phyloP scores from a whole-genome alignment of 2,113 vertebrate genomes.

The Hyla sarda region DNA sequence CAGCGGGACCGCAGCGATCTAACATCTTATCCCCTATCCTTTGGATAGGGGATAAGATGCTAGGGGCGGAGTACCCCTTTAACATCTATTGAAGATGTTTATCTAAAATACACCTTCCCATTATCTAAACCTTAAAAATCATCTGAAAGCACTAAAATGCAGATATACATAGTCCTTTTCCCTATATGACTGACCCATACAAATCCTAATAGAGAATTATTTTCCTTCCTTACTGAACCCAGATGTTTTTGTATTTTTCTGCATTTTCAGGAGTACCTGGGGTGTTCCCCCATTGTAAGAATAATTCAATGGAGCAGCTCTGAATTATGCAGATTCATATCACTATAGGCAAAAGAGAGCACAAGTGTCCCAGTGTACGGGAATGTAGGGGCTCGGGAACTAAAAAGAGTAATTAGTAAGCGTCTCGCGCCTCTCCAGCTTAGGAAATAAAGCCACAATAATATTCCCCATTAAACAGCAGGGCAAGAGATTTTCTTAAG shows the following conservation, averaged over 20 bases:
- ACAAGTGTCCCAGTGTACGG: neutral
- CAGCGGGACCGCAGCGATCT: no score
- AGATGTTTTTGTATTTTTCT: neutral
- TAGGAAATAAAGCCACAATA: conserved; percentile 5
- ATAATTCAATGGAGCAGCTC: neutral
- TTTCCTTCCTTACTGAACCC: neutral
- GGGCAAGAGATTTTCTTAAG: neutral
- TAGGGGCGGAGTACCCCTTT: no score
- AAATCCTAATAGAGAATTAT: neutral
- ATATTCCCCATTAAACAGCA: neutral
- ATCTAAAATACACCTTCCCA: no score
- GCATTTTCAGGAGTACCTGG: neutral
- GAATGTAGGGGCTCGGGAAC: neutral
- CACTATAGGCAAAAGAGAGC: neutral
- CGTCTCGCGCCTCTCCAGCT: neutral
- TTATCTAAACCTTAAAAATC: no score
- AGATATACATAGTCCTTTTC: no score
- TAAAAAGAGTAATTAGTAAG: conserved; percentile 22
- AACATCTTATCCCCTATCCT: no score
- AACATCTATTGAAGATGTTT: no score
- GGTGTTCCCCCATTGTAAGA: neutral
- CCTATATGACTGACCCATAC: no score
- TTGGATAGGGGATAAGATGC: no score
- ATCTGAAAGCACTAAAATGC: no score
- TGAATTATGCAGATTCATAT: conserved; percentile 2